Evolutionary conservation across 2,797 vertebrate genomes (phyloP), one percentile per base, ranked within the genome.

Genomic region (Sebastes cheni): DNA sequence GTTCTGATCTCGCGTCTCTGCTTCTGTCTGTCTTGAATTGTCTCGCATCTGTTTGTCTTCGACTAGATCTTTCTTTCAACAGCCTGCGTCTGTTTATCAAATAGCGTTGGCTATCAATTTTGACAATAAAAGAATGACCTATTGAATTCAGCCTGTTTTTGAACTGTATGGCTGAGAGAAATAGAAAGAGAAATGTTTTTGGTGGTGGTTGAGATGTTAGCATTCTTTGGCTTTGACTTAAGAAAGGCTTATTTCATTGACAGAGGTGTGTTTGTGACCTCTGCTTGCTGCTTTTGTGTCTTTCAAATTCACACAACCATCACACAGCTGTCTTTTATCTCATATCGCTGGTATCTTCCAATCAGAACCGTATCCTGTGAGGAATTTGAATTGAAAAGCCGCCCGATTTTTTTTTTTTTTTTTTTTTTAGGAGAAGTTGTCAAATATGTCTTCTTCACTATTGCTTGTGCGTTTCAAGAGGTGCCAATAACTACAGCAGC

Each of bases 231-330:
- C 64, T 4, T 1, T 1, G 50, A 50, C 65, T 70, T 7, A 29
- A 81, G 68, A 82, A 64, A 74, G 39, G 50, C 61, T 42, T 34
- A 58, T 73, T 86, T 81, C 30, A 23, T 56, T 36, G 59, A 56
- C n/a, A 55, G 67, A 73, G 50, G 62, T 64, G 52, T 67, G 2
- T 84, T 46, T 34, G 71, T 69, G 70, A 56, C 46, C 34, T 78
- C 5, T 6, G 30, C 64, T 64, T 65, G 22, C 30, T 39, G 56
- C 66, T 71, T 34, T 34, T 30, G n/a, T 52, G 61, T 83, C 77
- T 90, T 90, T 91, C 74, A 83, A 18, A 81, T 72, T 86, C 85
- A 84, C 32, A 27, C 77, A 69, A 50, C 74, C 83, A 11, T 85
- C 76, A 86, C 82, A 72, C 86, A 88, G 80, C 72, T 83, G 72